Evolutionary conservation across 64 coral and sea anemone genomes (phyloP).

Genomic region (Pocillopora verrucosa): DNA sequence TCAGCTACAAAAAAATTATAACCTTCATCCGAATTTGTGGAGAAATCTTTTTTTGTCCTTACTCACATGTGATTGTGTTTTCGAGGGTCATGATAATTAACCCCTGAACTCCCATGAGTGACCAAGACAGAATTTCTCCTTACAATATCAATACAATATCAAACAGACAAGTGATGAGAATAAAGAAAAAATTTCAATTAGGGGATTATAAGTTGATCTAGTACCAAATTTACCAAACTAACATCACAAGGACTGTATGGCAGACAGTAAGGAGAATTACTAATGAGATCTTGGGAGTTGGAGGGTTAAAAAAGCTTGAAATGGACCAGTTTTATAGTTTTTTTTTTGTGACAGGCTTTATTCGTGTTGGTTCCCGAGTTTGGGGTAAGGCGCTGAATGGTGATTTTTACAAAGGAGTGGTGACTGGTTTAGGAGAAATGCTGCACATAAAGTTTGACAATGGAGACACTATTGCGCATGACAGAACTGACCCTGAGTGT

Average conservation of each 20-base stretch:
- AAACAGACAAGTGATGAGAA: no score
- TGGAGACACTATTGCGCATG: constrained; percentile 95
- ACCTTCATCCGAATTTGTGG: background rate
- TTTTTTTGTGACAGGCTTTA: constrained; percentile 66
- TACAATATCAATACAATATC: no score
- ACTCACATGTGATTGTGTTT: background rate
- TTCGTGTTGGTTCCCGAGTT: constrained; percentile 91
- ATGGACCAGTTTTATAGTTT: background rate
- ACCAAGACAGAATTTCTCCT: background rate
- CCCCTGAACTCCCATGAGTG: background rate
- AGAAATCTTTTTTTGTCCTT: background rate
- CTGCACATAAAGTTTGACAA: constrained; percentile 98
- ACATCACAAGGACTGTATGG: no score
- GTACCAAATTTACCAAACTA: no score
- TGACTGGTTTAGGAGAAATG: constrained; percentile 93
- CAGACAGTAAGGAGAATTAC: no score
- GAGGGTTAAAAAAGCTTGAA: no score
- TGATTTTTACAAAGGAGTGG: constrained; percentile 93
- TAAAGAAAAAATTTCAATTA: no score
- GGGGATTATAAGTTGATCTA: no score
- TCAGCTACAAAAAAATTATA: no score
- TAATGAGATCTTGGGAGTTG: no score
- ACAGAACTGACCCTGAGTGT: constrained; percentile 86
- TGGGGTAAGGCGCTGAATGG: constrained; percentile 98
- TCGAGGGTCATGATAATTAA: background rate